Base-by-base conservation (phyloP, 2,113 vertebrate genomes). In the Macquaria ambigua region DNA sequence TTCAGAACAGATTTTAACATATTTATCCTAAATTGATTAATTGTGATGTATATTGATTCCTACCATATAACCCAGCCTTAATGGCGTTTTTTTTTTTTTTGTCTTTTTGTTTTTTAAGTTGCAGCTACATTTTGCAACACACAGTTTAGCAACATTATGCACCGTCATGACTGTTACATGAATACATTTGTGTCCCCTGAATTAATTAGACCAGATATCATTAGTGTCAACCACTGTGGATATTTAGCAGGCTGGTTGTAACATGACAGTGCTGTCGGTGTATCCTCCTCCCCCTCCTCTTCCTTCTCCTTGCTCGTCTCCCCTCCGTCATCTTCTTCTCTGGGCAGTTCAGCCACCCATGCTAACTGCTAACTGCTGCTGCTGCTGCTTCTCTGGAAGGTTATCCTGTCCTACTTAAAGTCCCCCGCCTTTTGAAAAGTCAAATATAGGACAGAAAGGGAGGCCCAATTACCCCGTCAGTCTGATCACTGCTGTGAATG, bases 391-490 rank as follows among this genome's bases (percentile, higher is more conserved):
- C 88, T 89, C 82, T 86, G 70, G 86, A 94, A 95, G 94, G 94
- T 93, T 93, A 87, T 90, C 84, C 90, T 94, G 94, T 92, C 94
- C 93, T 95, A 95, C 92, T 94, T 94, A 77, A 77, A 86, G 77
- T 72, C 87, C 84, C 87, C 87, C 70, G 50, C 82, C 85, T 90
- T 91, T 91, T 87, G 74, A 90, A 83, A 89, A 90, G 89, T 93
- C 91, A 93, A 93, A 95, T 93, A 92, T 94, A 94, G 93, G 92
- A 89, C 93, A 92, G 90, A 87, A 93, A 90, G 82, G 66, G 77
- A 94, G 90, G 76, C 92, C 92, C 90, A 93, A 62, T 92, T 93
- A 91, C 86, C 84, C 88, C 64, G 55, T 89, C 84, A 85, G 78
- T 81, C 77, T 87, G 91, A 91, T 93, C 83, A 62, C 5, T 48